phyloP scores from a whole-genome alignment of 1,140 invertebrate genomes.

The Thrips palmi region DNA sequence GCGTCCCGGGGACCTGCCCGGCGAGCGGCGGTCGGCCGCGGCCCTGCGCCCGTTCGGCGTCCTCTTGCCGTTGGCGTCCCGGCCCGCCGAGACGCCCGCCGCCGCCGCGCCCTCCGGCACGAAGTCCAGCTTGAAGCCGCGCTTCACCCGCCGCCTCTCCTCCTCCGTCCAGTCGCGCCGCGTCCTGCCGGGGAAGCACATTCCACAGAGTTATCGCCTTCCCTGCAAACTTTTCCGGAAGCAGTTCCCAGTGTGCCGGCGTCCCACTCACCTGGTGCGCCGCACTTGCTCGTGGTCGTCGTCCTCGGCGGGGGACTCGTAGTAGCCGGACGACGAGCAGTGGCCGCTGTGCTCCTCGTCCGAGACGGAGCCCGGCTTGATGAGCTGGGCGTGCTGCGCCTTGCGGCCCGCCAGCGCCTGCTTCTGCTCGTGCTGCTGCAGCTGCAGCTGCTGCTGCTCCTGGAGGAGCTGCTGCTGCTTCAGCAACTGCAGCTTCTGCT shows the following conservation, averaged over 20 bases:
- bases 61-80: slow-evolving; percentile 22
- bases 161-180: slow-evolving; percentile 50
- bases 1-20: too few relatives aligned
- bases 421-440: too few relatives aligned
- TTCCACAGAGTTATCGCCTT: too few relatives aligned
- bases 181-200: too few relatives aligned
- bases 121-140: slow-evolving; percentile 48
- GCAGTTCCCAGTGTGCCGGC: too few relatives aligned
- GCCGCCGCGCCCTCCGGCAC: slow-evolving; percentile 22
- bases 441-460: slow-evolving; percentile 19
- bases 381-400: slow-evolving; percentile 15
- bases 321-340: slow-evolving; percentile 58
- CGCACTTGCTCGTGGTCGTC: slow-evolving; percentile 21
- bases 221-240: too few relatives aligned
- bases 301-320: slow-evolving; percentile 57
- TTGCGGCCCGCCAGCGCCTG: background rate
- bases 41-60: too few relatives aligned
- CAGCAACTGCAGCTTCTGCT: too few relatives aligned
- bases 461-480: slow-evolving; percentile 16
- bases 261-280: too few relatives aligned
- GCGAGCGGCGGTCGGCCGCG: too few relatives aligned
- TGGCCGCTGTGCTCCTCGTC: slow-evolving; percentile 47
- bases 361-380: slow-evolving; percentile 30
- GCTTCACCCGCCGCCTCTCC: slow-evolving; percentile 40
- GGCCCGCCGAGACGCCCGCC: too few relatives aligned